Conservation (phyloP, 2,888 invertebrate genomes). For the Callyntrura guangdongensis region DNA sequence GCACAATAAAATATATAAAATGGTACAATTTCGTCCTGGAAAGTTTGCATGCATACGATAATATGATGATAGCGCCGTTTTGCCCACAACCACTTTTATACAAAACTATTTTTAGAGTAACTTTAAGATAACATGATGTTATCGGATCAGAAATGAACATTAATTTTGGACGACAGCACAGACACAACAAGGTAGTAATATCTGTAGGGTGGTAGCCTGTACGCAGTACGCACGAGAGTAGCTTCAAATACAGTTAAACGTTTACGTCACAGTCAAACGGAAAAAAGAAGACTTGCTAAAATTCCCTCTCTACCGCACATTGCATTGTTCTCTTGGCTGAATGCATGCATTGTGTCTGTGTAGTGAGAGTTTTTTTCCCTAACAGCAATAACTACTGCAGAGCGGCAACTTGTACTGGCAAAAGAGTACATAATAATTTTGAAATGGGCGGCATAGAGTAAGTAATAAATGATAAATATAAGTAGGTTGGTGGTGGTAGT, state of each 20-base stretch:
- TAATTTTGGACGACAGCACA: conserved; percentile 67
- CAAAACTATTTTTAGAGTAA: neutral
- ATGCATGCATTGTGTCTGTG: neutral
- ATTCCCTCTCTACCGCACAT: neutral
- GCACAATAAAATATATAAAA: conserved; percentile 21
- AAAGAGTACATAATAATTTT: neutral
- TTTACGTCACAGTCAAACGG: conserved; percentile 44
- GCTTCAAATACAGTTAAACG: conserved; percentile 51
- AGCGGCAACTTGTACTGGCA: neutral
- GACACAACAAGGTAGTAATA: conserved; percentile 29
- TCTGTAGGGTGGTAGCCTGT: conserved; percentile 8
- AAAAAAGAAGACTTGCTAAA: neutral
- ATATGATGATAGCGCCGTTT: neutral
- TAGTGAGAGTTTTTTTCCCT: neutral
- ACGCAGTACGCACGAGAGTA: conserved; percentile 56
- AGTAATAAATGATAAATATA: conserved; percentile 15
- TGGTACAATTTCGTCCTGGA: neutral
- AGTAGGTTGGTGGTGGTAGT: neutral
- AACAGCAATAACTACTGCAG: neutral
- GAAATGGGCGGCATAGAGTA: neutral
- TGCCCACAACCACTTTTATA: neutral
- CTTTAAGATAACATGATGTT: conserved; percentile 9
- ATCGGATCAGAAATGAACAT: conserved; percentile 63
- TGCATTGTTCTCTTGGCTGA: neutral
- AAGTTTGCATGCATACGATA: neutral